Base-by-base conservation (phyloP, 1,140 invertebrate genomes). In the Panagrolaimus sp. region DNA sequence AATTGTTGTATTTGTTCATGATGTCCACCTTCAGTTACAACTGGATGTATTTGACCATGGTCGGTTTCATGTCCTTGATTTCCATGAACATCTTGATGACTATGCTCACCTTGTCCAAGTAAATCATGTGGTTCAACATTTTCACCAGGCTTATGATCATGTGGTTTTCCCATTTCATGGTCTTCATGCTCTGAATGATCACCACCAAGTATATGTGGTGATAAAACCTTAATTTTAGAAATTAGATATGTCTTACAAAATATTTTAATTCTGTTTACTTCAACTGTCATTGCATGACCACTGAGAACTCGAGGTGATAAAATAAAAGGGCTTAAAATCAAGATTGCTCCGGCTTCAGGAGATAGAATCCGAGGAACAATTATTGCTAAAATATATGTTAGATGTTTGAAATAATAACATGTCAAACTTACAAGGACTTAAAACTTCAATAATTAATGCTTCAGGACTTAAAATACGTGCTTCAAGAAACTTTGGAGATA, bases 361-460 rank as follows among this genome's bases (percentile, higher is more conserved):
- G 51, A 57, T 27, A 57, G 20, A 20, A 57, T 27, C 9, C 51
- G 51, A 2, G 51, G 51, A 25, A 27, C 51, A 57, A 57, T 57
- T n/a, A 57, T 57, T 25, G 51, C n/a, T n/a, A n/a, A n/a, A n/a
- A n/a, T n/a, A n/a, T n/a, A n/a, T n/a, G n/a, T n/a, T n/a, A n/a
- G n/a, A n/a, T n/a, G n/a, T n/a, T n/a, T n/a, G n/a, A n/a, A n/a
- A n/a, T n/a, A n/a, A n/a, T n/a, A n/a, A n/a, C n/a, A n/a, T n/a
- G n/a, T n/a, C n/a, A n/a, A n/a, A n/a, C n/a, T n/a, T n/a, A n/a
- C n/a, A 48, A 2, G 69, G 69, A n/a, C 44, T 51, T 44, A 70
- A 61, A 9, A 70, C 67, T 63, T 70, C 43, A 51, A 70, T 71
- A 27, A 70, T 68, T 13, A 47, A 31, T 13, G 51, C 31, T 53